Conservation (phyloP, 1,140 invertebrate species). For the Drosophila novamexicana region DNA sequence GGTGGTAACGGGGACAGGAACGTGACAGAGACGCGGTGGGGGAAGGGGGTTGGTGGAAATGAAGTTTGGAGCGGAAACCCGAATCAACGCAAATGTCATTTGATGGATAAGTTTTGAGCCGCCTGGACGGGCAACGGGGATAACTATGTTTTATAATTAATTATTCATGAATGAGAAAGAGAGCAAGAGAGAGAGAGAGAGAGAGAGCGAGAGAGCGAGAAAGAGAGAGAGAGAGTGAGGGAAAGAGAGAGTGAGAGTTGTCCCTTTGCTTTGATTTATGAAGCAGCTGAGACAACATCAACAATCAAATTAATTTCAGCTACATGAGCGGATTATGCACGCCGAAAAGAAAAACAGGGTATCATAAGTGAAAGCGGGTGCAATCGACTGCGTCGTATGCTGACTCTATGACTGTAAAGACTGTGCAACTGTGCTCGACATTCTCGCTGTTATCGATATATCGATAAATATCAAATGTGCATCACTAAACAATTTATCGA, state of each 20-base stretch:
- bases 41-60: background rate
- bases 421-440: too few relatives aligned
- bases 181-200: background rate
- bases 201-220: background rate
- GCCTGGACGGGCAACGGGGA: slow-evolving; percentile 35
- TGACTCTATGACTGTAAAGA: too few relatives aligned
- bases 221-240: slow-evolving; percentile 20
- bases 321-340: slow-evolving; percentile 76
- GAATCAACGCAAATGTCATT: slow-evolving; percentile 79
- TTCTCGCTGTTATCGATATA: too few relatives aligned
- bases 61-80: slow-evolving; percentile 55
- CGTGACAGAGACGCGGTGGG: background rate
- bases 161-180: slow-evolving; percentile 63
- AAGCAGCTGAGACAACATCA: slow-evolving; percentile 82
- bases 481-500: too few relatives aligned
- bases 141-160: slow-evolving; percentile 78
- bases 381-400: too few relatives aligned
- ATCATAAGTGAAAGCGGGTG: too few relatives aligned
- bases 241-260: slow-evolving; percentile 3
- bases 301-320: slow-evolving; percentile 83
- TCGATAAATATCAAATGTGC: too few relatives aligned
- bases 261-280: slow-evolving; percentile 70
- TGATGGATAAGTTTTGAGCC: slow-evolving; percentile 78
- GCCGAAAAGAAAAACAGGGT: slow-evolving; percentile 26
- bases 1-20: background rate